Evolutionary conservation across 2,888 invertebrate species (phyloP).

Genomic region (Dryobota labecula): DNA sequence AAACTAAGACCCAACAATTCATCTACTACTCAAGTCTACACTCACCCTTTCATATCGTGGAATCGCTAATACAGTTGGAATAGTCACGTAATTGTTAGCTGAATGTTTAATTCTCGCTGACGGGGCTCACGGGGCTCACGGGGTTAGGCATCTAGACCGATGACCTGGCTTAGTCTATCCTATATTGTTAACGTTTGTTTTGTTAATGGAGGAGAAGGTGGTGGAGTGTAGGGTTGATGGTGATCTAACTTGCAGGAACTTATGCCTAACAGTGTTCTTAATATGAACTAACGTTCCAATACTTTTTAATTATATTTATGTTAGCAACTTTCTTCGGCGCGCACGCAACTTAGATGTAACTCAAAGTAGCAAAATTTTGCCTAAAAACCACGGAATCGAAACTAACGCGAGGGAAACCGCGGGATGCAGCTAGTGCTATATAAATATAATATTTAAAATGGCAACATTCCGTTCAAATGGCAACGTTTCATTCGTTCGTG

Average conservation of each 20-base stretch:
- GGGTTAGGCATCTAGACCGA: conserved; percentile 31
- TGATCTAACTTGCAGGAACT: not conserved
- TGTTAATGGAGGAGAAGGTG: not conserved
- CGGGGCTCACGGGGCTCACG: conserved; percentile 10
- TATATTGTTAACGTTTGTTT: conserved; percentile 15
- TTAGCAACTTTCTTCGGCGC: no score
- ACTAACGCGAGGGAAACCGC: no score
- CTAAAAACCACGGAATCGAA: no score
- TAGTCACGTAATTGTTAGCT: conserved; percentile 58
- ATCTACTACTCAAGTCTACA: conserved; percentile 15
- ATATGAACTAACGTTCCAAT: no score
- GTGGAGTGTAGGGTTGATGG: not conserved
- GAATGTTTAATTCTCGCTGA: conserved; percentile 57
- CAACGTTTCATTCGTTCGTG: no score
- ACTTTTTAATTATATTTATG: no score
- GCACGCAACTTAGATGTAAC: no score
- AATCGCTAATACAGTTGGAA: conserved; percentile 51
- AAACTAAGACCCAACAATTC: not conserved
- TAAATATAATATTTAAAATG: no score
- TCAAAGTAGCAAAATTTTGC: no score
- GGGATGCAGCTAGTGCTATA: no score
- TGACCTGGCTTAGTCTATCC: conserved; percentile 20
- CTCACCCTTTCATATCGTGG: conserved; percentile 54
- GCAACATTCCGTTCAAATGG: no score
- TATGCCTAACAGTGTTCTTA: not conserved